A percentile compares a stretch with the other conserved stretches of the same genome.
Evolutionary conservation across 2,888 invertebrate species (phyloP).

Genomic region (Holacanthella duospinosa): DNA sequence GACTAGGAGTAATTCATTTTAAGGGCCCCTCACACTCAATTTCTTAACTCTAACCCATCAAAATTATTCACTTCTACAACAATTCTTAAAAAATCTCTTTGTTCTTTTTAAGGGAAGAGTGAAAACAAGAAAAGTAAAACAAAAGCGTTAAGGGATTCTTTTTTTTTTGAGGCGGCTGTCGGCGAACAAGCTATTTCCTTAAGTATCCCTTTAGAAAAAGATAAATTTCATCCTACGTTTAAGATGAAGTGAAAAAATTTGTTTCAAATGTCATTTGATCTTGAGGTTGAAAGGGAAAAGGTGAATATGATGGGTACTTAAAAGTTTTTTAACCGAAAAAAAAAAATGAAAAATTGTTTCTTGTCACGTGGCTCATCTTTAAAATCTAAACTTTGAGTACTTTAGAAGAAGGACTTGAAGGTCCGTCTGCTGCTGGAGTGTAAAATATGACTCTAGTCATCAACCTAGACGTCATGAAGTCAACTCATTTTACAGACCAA

Average conservation of each 20-base stretch:
- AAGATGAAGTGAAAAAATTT: slow-evolving; percentile 8
- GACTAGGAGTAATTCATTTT: too few species aligned
- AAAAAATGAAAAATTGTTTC: neutral
- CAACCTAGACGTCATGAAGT: slow-evolving; percentile 11
- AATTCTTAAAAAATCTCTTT: too few species aligned
- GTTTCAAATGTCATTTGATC: slow-evolving; percentile 7
- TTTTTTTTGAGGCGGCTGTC: neutral
- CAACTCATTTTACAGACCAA: slow-evolving; percentile 5
- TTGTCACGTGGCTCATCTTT: slow-evolving; percentile 5
- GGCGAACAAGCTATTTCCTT: neutral
- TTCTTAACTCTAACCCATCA: too few species aligned
- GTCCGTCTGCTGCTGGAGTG: too few species aligned
- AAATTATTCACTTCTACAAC: too few species aligned
- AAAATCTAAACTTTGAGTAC: neutral
- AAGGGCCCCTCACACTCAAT: too few species aligned
- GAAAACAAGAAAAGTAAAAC: neutral
- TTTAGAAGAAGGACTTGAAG: too few species aligned
- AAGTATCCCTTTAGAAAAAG: neutral
- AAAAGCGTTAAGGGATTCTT: neutral
- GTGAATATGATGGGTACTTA: neutral
- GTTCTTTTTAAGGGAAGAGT: too few species aligned
- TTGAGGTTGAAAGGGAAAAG: slow-evolving; percentile 5
- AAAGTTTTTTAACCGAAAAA: neutral
- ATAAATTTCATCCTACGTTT: neutral
- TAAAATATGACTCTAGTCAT: slow-evolving; percentile 10